phyloP scores from a whole-genome alignment of 2,888 invertebrate genomes.

The Byasa hedistus region DNA sequence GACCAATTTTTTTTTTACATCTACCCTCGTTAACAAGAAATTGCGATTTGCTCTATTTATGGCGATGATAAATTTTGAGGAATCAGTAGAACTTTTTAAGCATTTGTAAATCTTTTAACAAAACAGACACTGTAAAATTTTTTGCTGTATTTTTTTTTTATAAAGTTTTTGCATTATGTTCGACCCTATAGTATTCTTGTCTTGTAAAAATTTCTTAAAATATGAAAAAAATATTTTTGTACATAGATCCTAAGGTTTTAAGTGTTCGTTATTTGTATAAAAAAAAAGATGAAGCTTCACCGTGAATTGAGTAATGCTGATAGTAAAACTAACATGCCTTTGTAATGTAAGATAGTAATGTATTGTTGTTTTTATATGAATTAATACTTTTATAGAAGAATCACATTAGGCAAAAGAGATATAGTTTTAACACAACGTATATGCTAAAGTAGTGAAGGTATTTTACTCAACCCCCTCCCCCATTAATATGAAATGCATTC shows the following conservation, averaged over 20 bases:
- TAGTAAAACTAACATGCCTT: conserved; percentile 1
- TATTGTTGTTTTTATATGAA: not conserved
- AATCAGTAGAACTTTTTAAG: not conserved
- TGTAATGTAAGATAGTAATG: not conserved
- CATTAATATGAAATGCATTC: too few relatives aligned
- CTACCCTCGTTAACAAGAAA: not conserved
- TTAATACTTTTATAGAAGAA: too few relatives aligned
- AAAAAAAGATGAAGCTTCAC: not conserved
- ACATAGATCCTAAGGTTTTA: not conserved
- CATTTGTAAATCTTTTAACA: not conserved
- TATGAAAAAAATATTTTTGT: conserved; percentile 1
- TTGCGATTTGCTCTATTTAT: not conserved
- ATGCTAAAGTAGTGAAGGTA: too few relatives aligned
- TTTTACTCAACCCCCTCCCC: too few relatives aligned
- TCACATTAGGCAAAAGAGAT: too few relatives aligned
- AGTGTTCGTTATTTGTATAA: too few relatives aligned
- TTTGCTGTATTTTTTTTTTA: too few relatives aligned
- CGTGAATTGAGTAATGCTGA: not conserved
- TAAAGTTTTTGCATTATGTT: too few relatives aligned
- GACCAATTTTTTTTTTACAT: not conserved
- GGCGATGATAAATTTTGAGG: not conserved
- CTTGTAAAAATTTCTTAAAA: too few relatives aligned
- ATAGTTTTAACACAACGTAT: too few relatives aligned
- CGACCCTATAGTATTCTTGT: too few relatives aligned
- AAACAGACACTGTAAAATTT: too few relatives aligned